Percentiles rank a stretch among this genome's conserved stretches.
Conservation (phyloP, 2,113 vertebrate species). For the Pipa parva region DNA sequence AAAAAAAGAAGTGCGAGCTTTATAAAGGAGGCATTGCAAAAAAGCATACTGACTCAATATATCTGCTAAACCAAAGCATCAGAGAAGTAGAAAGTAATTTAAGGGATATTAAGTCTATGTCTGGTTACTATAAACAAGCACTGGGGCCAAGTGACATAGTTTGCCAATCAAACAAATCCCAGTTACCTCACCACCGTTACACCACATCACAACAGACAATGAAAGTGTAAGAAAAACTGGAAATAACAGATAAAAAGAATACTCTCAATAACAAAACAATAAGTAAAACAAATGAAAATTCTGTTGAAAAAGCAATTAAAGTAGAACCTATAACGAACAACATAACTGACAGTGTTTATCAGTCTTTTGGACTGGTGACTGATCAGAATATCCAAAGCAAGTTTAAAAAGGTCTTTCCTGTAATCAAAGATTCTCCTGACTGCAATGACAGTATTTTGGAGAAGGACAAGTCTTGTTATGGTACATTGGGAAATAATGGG, state of each 20-base stretch:
- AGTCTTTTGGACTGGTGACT: neutral
- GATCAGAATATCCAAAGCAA: neutral
- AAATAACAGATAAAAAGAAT: neutral
- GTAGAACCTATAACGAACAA: neutral
- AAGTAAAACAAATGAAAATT: neutral
- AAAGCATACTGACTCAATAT: neutral
- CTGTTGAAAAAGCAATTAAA: neutral
- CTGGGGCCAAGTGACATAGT: neutral
- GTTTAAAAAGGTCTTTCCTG: neutral
- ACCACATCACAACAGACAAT: too few relatives aligned
- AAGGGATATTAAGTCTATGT: neutral
- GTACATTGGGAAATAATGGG: neutral
- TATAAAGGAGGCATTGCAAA: neutral
- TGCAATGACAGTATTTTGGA: neutral
- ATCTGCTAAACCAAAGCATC: neutral
- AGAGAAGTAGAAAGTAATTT: neutral
- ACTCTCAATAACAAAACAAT: neutral
- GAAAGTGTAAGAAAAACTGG: neutral
- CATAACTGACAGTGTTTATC: neutral
- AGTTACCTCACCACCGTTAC: neutral
- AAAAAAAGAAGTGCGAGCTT: neutral
- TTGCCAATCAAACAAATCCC: neutral
- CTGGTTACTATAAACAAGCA: constrained; percentile 1
- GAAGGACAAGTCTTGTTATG: neutral
- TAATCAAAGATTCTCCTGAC: neutral